Evolutionary conservation across 2,797 vertebrate species (phyloP).

Genomic region (Eulemur coronatus): DNA sequence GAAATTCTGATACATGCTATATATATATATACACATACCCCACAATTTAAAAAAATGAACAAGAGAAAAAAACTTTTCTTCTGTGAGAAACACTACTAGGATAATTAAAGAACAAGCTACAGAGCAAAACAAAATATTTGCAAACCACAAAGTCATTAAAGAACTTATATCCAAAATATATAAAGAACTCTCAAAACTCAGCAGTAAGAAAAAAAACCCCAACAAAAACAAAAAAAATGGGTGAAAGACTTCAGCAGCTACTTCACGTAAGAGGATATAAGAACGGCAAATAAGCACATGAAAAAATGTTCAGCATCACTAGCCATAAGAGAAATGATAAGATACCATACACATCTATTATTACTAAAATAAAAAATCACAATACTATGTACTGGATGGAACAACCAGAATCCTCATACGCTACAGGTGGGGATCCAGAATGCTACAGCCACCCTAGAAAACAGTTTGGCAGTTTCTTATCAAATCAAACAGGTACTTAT

Average conservation of each 20-base stretch:
- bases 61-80: background rate
- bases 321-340: background rate
- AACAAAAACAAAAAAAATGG: background rate
- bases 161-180: background rate
- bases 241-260: background rate
- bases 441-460: background rate
- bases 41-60: background rate
- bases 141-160: background rate
- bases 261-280: background rate
- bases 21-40: no score
- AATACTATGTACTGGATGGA: background rate
- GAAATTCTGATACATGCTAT: background rate
- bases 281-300: background rate
- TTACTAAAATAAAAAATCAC: background rate
- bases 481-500: background rate
- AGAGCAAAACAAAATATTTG: background rate
- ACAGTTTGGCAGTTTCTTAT: background rate
- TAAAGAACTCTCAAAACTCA: slow-evolving; percentile 9
- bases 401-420: background rate
- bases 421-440: background rate
- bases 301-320: background rate
- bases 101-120: background rate
- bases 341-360: background rate
- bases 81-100: background rate
- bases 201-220: background rate